Conservation (phyloP, 2,113 vertebrate species). For the Meles meles region DNA sequence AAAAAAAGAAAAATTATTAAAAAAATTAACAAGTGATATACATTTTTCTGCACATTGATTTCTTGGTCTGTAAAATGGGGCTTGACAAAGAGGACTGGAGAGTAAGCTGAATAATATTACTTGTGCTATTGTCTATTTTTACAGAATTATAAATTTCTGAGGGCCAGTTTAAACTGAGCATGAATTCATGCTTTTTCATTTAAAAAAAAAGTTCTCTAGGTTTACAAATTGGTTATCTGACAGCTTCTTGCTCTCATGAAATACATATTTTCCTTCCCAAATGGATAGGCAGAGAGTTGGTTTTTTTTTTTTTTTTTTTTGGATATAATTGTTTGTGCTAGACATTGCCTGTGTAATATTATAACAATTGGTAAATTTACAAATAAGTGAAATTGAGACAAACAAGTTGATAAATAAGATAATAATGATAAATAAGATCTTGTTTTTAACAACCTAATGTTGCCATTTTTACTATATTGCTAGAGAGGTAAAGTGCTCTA, state of each 20-base stretch:
- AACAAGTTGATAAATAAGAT: neutral
- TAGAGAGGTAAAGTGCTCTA: neutral
- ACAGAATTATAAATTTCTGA: constrained; percentile 13
- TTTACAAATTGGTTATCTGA: constrained; percentile 33
- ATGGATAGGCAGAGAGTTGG: neutral
- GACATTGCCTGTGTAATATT: neutral
- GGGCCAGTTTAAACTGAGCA: neutral
- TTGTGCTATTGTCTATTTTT: neutral
- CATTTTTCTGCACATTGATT: neutral
- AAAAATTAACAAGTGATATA: neutral
- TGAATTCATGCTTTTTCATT: neutral
- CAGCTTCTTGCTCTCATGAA: neutral
- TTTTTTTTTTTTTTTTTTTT: neutral
- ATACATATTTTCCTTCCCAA: neutral
- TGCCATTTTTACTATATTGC: neutral
- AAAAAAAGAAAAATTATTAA: too few species aligned
- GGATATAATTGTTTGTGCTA: neutral
- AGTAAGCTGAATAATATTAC: neutral
- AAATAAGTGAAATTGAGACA: neutral
- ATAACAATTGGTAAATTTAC: neutral
- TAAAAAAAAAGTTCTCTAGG: neutral
- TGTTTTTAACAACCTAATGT: neutral
- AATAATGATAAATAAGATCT: neutral
- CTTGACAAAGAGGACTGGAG: neutral
- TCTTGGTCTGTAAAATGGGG: neutral